phyloP scores from a whole-genome alignment of 2,113 vertebrate species.

The Taurulus bubalis region DNA sequence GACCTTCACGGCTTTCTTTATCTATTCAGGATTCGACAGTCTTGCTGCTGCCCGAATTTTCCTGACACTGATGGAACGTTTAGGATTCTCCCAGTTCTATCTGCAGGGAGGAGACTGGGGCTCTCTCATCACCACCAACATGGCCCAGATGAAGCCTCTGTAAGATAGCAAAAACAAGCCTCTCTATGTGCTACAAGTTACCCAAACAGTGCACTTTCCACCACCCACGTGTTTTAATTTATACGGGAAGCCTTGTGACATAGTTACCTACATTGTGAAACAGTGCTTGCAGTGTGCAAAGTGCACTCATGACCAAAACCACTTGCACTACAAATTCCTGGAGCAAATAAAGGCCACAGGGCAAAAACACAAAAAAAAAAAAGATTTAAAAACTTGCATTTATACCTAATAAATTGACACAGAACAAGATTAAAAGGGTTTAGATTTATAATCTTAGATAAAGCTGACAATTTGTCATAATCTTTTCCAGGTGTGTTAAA shows the following conservation, averaged over 20 bases:
- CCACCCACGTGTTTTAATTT: constrained; percentile 1
- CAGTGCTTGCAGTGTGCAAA: constrained; percentile 34
- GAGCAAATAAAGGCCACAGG: neutral
- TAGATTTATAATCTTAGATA: neutral
- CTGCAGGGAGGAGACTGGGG: constrained; percentile 93
- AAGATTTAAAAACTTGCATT: accelerated
- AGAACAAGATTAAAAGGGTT: no score
- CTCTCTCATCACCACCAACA: constrained; percentile 83
- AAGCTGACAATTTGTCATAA: neutral
- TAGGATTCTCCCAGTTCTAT: constrained; percentile 90
- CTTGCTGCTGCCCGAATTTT: constrained; percentile 87
- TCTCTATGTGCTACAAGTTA: neutral
- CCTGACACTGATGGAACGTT: constrained; percentile 89
- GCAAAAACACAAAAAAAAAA: neutral
- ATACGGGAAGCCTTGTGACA: constrained; percentile 30
- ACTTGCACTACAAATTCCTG: constrained; percentile 36
- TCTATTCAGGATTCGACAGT: constrained; percentile 81
- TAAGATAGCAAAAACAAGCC: constrained; percentile 73
- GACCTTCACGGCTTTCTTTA: constrained; percentile 8
- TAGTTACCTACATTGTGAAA: constrained; percentile 21
- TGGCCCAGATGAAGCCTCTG: constrained; percentile 92
- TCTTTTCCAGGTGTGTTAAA: constrained; percentile 82
- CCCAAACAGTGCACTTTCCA: constrained; percentile 24
- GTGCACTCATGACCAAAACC: neutral
- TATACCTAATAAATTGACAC: no score